These are phyloP conservation scores for Ochropleura leucogaster DNA, from an alignment of 2,888 invertebrate genomes.

Conservation along the genomic window DNA sequence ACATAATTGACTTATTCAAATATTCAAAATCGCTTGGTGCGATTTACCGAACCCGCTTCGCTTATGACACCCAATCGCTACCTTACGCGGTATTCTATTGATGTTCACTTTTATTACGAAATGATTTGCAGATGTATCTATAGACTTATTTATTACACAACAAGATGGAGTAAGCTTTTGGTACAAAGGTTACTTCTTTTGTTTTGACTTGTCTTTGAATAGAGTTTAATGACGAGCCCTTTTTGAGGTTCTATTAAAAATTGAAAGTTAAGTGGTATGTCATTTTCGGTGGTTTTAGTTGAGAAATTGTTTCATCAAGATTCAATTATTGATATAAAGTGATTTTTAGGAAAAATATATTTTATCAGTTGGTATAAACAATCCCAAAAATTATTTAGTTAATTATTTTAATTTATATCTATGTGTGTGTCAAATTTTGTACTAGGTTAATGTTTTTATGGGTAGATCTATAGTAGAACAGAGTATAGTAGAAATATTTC, in stretches of 20 bases:
- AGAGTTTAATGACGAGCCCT: slow-evolving; percentile 36
- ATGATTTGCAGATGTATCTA: slow-evolving; percentile 78
- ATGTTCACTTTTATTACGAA: slow-evolving; percentile 70
- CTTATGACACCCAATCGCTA: slow-evolving; percentile 18
- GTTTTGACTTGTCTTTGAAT: slow-evolving; percentile 40
- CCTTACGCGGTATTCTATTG: slow-evolving; percentile 63
- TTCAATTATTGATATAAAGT: background rate
- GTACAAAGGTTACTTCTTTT: slow-evolving; percentile 44
- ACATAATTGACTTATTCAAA: no score
- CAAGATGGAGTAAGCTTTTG: slow-evolving; percentile 25
- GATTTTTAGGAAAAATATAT: no score
- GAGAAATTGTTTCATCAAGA: background rate
- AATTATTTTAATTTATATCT: no score
- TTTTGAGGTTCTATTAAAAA: slow-evolving; percentile 16
- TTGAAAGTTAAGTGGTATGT: slow-evolving; percentile 9
- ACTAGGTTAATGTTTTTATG: no score
- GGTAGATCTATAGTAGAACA: no score
- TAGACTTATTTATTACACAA: slow-evolving; percentile 63
- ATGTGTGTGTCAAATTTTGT: no score
- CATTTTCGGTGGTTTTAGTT: background rate
- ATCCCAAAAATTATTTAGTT: no score
- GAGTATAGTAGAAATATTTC: no score
- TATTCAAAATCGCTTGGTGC: background rate
- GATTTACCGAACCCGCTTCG: slow-evolving; percentile 19
- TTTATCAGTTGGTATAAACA: background rate